Base-by-base conservation (phyloP, 2,888 invertebrate species). In the Mesorhabditis sp. region DNA sequence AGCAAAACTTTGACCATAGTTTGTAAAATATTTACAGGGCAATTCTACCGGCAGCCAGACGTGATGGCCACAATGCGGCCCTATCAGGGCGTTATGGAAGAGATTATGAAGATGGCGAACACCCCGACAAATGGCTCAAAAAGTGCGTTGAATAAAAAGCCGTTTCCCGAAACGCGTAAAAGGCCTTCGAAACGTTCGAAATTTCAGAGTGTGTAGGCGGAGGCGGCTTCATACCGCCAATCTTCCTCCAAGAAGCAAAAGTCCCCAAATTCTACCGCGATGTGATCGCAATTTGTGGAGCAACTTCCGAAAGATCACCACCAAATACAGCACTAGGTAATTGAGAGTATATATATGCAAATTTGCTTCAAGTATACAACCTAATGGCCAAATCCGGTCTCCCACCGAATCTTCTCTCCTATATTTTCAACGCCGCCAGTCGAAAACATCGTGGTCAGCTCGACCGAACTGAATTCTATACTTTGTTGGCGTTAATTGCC, bases 351-450 rank as follows among this genome's bases (percentile, higher is more conserved):
- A 13, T 50, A n/a, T 50, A 50, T 13, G 7, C n/a, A 50, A 10
- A 28, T 43, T 7, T 45, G 43, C 42, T 74, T 72, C 73, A 86
- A 71, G 83, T 89, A n/a, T 88, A 88, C 79, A 87, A 87, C 10
- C 83, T 89, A 50, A 82, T 89, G 70, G 74, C 87, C 45, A 81
- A 87, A 65, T 87, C 87, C 74, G 87, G 87, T 0, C 77, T 89
- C 62, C 83, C 86, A 2, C 84, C 86, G 50, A 86, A 87, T 67
- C 79, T 85, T 28, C 80, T 89, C 15, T 88, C 88, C 4, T 83
- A 86, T 70, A 86, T 89, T 43, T 89, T 89, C 89, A 82, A 83
- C 5, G 76, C 88, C 72, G 87, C 87, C 65, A 89, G 88, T 80
- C 83, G 85, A 50, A 82, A 84, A 4, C 85, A 83, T 4, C 88